Conservation (phyloP, 64 coral and sea anemone genomes). For the Montipora efflorescens region DNA sequence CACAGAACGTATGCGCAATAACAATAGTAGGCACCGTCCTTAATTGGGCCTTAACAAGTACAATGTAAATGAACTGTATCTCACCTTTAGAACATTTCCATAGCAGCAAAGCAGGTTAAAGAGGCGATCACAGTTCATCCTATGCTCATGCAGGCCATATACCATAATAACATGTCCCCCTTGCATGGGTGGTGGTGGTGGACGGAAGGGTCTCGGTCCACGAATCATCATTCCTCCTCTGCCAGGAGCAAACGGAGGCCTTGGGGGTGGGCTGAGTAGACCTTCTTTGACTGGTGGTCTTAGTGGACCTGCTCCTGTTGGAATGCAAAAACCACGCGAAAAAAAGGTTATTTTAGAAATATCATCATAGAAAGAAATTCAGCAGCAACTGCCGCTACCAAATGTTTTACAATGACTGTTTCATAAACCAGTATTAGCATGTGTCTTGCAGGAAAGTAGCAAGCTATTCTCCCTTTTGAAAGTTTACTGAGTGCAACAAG, state of each 20-base stretch:
- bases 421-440: too few relatives aligned
- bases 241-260: slow-evolving; percentile 39
- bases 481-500: too few relatives aligned
- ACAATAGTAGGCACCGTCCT: too few relatives aligned
- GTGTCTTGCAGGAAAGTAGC: too few relatives aligned
- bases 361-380: neutral
- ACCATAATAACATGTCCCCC: slow-evolving; percentile 89
- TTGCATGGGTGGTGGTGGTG: slow-evolving; percentile 47
- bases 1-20: too few relatives aligned
- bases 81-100: slow-evolving; percentile 97
- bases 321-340: neutral
- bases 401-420: too few relatives aligned
- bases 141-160: slow-evolving; percentile 88
- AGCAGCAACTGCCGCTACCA: too few relatives aligned
- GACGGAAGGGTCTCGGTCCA: slow-evolving; percentile 35
- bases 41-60: too few relatives aligned
- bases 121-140: slow-evolving; percentile 92
- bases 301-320: neutral
- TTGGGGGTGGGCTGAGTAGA: slow-evolving; percentile 81
- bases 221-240: slow-evolving; percentile 64
- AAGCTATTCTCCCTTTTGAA: too few relatives aligned
- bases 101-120: slow-evolving; percentile 97
- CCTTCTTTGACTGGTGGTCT: slow-evolving; percentile 78
- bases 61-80: neutral
- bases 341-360: neutral